Evolutionary conservation across 2,113 vertebrate species (phyloP).

Genomic region (Odocoileus hemionus): DNA sequence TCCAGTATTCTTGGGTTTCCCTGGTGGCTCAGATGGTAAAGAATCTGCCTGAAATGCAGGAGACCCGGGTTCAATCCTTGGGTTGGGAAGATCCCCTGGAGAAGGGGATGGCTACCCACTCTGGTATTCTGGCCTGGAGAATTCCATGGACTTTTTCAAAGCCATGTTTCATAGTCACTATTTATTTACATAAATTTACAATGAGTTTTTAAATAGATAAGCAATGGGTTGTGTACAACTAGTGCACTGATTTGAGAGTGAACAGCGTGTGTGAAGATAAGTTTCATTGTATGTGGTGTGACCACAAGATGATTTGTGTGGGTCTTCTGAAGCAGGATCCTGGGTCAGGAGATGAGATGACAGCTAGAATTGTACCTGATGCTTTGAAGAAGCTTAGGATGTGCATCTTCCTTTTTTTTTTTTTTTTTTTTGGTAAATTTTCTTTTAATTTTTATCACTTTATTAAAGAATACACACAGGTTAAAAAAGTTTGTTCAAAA

Average conservation of each 20-base stretch:
- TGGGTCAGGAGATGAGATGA: neutral
- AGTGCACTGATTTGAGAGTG: neutral
- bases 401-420: neutral
- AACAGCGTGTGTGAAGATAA: neutral
- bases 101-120: neutral
- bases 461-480: neutral
- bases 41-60: neutral
- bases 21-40: neutral
- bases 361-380: neutral
- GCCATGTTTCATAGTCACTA: neutral
- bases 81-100: neutral
- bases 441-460: neutral
- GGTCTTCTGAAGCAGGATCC: neutral
- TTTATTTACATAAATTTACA: neutral
- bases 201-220: neutral
- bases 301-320: neutral
- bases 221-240: neutral
- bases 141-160: neutral
- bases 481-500: neutral
- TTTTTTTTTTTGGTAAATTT: neutral
- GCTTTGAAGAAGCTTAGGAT: neutral
- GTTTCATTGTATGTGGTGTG: neutral
- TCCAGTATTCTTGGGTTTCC: neutral
- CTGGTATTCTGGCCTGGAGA: neutral
- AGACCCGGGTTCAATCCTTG: accelerated